Base-by-base conservation (phyloP, 2,888 invertebrate genomes). In the Dendrolimus houi region DNA sequence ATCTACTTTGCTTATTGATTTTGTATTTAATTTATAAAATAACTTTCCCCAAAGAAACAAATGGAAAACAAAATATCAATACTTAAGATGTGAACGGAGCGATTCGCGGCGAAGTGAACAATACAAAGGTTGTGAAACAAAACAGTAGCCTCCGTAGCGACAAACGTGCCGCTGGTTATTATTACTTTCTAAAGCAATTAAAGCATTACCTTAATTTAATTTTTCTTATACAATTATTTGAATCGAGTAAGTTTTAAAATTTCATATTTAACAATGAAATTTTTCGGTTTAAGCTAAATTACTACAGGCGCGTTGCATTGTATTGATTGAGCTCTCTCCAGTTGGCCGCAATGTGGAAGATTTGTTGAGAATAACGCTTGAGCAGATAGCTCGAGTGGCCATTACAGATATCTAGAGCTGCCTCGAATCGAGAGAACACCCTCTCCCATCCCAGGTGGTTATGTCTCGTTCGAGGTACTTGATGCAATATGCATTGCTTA, bases 321-420 rank as follows among this genome's bases (percentile, higher is more conserved):
- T 82, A 83, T 83, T 81, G 82, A 83, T 81, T 80, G 79, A 75
- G 29, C 29, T 29, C 29, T 6, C 29, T 71, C 70, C 75, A 73
- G 79, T 74, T 73, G 75, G 79, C 83, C 84, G 83, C 82, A 83
- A 78, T 83, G 82, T 79, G 80, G 80, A 76, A 86, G 85, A 87
- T 87, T 87, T 85, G 85, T 86, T 79, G 82, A 77, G 83, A 83
- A 84, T 85, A 85, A 83, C 84, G 83, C 80, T 75, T 76, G 81
- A 80, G 79, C 75, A 83, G 84, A 85, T 81, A 82, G 81, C 84
- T 85, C 83, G 80, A 86, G 85, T 87, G 85, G 86, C 87, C 85
- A 87, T 87, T 87, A 87, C 81, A 80, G 85, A 83, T 85, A 85
- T 83, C 81, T 82, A 77, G 82, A 79, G 82, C 78, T 76, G 68